Conservation (phyloP, 1,140 invertebrate genomes). For the Calephelis virginiensis region DNA sequence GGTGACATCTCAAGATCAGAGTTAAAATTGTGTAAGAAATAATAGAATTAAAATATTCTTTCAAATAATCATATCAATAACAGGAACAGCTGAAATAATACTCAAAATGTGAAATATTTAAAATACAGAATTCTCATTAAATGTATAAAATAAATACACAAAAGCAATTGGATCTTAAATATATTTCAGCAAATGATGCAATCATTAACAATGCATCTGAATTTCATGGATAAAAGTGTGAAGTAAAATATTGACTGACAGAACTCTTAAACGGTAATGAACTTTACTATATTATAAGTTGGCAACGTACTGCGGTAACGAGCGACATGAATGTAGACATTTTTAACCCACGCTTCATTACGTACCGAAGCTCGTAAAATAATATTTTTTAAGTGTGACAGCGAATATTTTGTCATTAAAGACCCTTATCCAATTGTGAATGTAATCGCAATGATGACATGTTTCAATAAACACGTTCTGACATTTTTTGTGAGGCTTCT, state of each 20-base stretch:
- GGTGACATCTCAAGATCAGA: too few species aligned
- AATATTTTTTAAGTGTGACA: slow-evolving; percentile 25
- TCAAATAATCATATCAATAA: too few species aligned
- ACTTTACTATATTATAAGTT: not conserved
- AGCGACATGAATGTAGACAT: slow-evolving; percentile 16
- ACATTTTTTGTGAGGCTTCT: too few species aligned
- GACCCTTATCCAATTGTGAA: slow-evolving; percentile 9
- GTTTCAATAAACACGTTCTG: too few species aligned
- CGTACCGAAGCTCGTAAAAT: slow-evolving; percentile 28
- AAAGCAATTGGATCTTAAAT: slow-evolving; percentile 7
- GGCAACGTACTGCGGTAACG: slow-evolving; percentile 1
- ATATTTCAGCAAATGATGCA: not conserved
- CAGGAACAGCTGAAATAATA: too few species aligned
- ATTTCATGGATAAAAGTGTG: slow-evolving; percentile 1
- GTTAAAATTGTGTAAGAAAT: too few species aligned
- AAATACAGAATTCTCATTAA: too few species aligned
- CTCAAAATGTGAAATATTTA: too few species aligned
- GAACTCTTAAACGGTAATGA: slow-evolving; percentile 16
- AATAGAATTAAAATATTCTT: too few species aligned
- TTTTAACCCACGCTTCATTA: slow-evolving; percentile 29
- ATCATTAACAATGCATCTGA: not conserved
- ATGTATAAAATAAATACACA: not conserved
- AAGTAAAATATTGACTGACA: slow-evolving; percentile 10
- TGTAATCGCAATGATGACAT: too few species aligned
- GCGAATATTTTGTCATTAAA: slow-evolving; percentile 29